Evolutionary conservation across 2,797 vertebrate genomes (phyloP), one percentile per base, ranked within the genome.

Genomic region (Etheostoma nigrum): DNA sequence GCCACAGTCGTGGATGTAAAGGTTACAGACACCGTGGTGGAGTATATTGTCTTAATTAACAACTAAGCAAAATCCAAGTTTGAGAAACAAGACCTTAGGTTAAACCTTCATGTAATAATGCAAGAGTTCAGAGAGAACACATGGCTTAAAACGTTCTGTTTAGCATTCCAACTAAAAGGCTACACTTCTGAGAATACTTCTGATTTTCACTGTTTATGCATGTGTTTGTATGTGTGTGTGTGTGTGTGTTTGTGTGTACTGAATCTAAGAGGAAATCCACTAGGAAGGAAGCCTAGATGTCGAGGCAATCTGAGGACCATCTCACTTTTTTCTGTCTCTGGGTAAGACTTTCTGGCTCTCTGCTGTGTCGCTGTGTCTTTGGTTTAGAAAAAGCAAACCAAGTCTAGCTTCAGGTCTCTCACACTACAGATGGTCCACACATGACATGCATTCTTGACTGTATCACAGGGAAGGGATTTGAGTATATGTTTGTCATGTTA

Each of bases 381-480:
- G 8, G 30, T 45, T 18, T 9, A 52, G 21, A 47, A 11, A 57
- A 47, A 62, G n/a, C 48, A 23, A 44, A 19, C 13, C 60, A 27
- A 4, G 63, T 64, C 47, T 33, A 30, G n/a, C 55, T 68, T 25
- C 21, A 52, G 12, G 12, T 68, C 45, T 82, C 52, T 25, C 42
- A 74, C 16, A 36, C 64, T 58, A 58, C 84, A 87, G 67, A 85
- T 76, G 75, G 67, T 77, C 65, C 33, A 57, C 86, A 92, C 62
- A 89, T 86, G 80, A 64, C 21, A 51, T 14, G 14, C 62, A 72
- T 69, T 79, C 10, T 25, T 79, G 13, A 62, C 70, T 40, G 9
- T 69, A 76, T 62, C 60, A 63, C 53, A 86, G 23, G 1, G n/a
- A 64, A n/a, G 2, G 27, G n/a, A 59, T 61, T 15, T 74, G 47